These are phyloP conservation scores for Folsomia manolachei DNA, from an alignment of 2,888 invertebrate species.

Conservation along the genomic window DNA sequence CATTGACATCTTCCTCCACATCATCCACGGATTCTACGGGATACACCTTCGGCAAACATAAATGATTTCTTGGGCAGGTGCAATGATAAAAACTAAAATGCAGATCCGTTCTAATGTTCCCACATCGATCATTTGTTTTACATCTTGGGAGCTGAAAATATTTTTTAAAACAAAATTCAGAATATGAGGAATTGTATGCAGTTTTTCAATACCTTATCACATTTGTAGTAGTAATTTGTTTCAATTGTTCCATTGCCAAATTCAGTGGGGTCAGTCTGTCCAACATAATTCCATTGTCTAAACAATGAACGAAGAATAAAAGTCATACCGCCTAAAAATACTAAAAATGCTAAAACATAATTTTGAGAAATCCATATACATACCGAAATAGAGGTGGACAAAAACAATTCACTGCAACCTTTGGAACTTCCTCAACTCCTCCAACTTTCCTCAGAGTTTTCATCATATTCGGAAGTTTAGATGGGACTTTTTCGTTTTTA, in stretches of 20 bases:
- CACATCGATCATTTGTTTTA: constrained; percentile 62
- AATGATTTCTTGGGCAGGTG: constrained; percentile 62
- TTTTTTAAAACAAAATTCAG: constrained; percentile 1
- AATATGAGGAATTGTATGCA: not conserved
- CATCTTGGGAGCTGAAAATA: constrained; percentile 58
- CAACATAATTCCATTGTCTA: constrained; percentile 33
- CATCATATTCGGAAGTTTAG: constrained; percentile 23
- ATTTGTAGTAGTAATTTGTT: constrained; percentile 55
- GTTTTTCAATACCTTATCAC: constrained; percentile 53
- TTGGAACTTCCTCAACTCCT: constrained; percentile 21
- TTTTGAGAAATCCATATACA: too few relatives aligned
- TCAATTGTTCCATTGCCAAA: constrained; percentile 52
- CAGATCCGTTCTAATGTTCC: constrained; percentile 61
- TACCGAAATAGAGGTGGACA: constrained; percentile 59
- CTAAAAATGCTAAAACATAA: too few relatives aligned
- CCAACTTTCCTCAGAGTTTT: constrained; percentile 29
- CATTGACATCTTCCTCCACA: constrained; percentile 27
- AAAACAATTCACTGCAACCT: constrained; percentile 57
- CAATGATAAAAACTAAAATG: constrained; percentile 65
- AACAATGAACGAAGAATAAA: too few relatives aligned
- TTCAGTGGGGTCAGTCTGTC: constrained; percentile 27
- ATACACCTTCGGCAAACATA: constrained; percentile 59
- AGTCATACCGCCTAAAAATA: too few relatives aligned
- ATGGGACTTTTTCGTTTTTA: not conserved
- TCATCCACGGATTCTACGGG: constrained; percentile 23